Percentiles rank a stretch among this genome's conserved stretches.
phyloP scores from a whole-genome alignment of 2,113 vertebrate species.

The Limanda limanda region DNA sequence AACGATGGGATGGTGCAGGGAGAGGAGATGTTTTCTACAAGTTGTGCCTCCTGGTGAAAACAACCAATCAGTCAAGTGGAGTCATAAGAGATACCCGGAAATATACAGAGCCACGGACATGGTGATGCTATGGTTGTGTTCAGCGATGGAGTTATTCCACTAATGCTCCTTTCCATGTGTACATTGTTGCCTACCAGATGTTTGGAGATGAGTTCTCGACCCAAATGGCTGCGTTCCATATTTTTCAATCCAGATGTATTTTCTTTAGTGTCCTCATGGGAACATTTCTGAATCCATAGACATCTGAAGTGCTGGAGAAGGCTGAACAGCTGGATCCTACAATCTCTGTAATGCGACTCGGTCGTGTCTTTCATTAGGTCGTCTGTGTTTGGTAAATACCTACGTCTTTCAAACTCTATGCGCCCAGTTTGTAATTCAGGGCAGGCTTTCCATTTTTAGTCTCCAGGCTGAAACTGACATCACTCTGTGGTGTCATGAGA shows the following conservation, averaged over 20 bases:
- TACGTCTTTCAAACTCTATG: neutral
- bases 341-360: neutral
- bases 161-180: neutral
- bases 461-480: neutral
- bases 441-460: neutral
- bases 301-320: neutral
- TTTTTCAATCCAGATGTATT: neutral
- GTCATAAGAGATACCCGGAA: neutral
- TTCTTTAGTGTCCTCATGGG: neutral
- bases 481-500: neutral
- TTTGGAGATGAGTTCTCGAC: neutral
- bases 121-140: neutral
- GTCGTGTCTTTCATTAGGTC: neutral
- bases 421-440: neutral
- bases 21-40: neutral
- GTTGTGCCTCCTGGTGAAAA: too few relatives aligned
- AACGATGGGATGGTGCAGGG: neutral
- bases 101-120: neutral
- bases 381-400: slow-evolving; percentile 6
- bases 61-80: neutral
- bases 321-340: neutral
- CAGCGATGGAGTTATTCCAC: neutral
- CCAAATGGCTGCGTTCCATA: neutral
- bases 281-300: neutral
- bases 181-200: neutral